Conservation (phyloP, 2,888 invertebrate species). For the Anthrax anthrax region DNA sequence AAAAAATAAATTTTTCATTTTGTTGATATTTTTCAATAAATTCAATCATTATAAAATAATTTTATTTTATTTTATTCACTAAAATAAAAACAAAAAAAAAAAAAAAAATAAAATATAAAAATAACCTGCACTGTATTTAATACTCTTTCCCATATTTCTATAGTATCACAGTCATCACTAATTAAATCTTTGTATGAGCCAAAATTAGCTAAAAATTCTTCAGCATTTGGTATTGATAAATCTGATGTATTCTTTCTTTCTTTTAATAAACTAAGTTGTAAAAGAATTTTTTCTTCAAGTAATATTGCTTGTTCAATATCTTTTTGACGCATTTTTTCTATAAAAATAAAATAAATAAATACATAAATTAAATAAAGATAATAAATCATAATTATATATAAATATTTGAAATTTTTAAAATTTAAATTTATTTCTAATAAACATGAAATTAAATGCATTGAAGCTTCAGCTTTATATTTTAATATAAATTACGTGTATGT, state of each 20-base stretch:
- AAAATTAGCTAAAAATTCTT: conserved; percentile 30
- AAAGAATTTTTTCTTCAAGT: conserved; percentile 76
- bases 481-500: too few species aligned
- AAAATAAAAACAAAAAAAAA: background rate
- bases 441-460: too few species aligned
- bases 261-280: conserved; percentile 61
- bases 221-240: conserved; percentile 22
- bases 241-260: conserved; percentile 45
- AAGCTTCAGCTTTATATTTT: too few species aligned
- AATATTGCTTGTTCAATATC: conserved; percentile 75
- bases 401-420: too few species aligned
- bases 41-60: too few species aligned
- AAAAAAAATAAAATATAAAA: background rate
- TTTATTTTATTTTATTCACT: background rate
- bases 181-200: conserved; percentile 55
- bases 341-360: conserved; percentile 3
- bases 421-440: too few species aligned
- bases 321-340: conserved; percentile 73
- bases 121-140: conserved; percentile 27
- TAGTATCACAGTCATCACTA: conserved; percentile 60
- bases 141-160: conserved; percentile 71
- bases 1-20: background rate
- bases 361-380: too few species aligned
- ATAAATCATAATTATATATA: too few species aligned
- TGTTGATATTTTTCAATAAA: too few species aligned